Conservation (phyloP, 2,797 vertebrate species). For the Pseudomugil gertrudae region DNA sequence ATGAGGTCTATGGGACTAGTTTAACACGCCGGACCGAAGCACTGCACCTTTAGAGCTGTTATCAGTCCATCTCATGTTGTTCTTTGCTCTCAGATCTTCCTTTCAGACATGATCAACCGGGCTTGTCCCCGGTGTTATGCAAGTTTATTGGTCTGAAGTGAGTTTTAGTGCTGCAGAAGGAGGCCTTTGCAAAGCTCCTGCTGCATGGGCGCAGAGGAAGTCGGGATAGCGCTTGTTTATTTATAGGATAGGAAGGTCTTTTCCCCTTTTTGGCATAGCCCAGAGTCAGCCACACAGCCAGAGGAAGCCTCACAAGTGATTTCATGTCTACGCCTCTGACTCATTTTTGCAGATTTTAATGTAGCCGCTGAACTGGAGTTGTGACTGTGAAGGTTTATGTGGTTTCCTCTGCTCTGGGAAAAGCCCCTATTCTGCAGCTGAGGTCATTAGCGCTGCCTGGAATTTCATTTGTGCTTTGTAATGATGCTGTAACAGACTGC, state of each 20-base stretch:
- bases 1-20: constrained; percentile 25
- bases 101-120: constrained; percentile 39
- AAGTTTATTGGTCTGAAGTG: constrained; percentile 39
- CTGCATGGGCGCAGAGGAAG: constrained; percentile 62
- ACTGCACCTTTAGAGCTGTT: constrained; percentile 20
- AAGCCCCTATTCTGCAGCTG: constrained; percentile 45
- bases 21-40: neutral
- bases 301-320: constrained; percentile 64
- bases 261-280: constrained; percentile 46
- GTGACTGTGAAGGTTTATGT: constrained; percentile 47
- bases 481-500: constrained; percentile 21
- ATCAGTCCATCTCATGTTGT: neutral
- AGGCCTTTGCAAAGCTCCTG: constrained; percentile 34
- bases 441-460: constrained; percentile 35
- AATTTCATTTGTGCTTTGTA: constrained; percentile 34
- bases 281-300: constrained; percentile 43
- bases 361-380: constrained; percentile 15
- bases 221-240: constrained; percentile 63
- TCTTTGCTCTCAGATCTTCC: constrained; percentile 31
- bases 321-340: constrained; percentile 64
- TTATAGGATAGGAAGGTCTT: constrained; percentile 67
- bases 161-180: constrained; percentile 17
- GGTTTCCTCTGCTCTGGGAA: constrained; percentile 42
- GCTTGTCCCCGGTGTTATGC: constrained; percentile 33
- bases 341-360: constrained; percentile 52